Conservation (phyloP, 2,888 invertebrate genomes). For the Microchrysa polita region DNA sequence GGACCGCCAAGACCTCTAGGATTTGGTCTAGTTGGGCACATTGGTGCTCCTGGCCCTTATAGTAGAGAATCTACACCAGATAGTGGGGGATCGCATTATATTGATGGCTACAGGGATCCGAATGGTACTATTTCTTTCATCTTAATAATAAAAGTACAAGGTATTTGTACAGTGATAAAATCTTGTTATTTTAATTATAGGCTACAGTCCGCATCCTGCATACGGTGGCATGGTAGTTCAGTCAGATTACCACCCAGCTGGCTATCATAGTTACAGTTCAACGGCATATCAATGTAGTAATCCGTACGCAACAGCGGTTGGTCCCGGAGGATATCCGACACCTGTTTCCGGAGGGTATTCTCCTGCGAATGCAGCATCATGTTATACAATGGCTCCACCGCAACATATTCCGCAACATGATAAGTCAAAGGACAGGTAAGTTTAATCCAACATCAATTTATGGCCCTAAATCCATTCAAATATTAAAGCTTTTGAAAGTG, state of each 20-base stretch:
- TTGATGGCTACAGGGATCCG: conserved; percentile 87
- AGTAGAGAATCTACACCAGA: conserved; percentile 90
- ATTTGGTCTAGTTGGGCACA: conserved; percentile 67
- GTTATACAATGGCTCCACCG: conserved; percentile 90
- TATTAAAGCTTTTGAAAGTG: conserved; percentile 47
- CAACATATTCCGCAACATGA: conserved; percentile 81
- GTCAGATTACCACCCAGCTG: conserved; percentile 82
- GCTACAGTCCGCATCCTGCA: conserved; percentile 87
- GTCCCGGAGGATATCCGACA: conserved; percentile 71
- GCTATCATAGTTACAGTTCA: conserved; percentile 76
- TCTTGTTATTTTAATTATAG: too few relatives aligned
- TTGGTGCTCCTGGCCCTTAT: conserved; percentile 74
- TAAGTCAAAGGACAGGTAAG: conserved; percentile 69
- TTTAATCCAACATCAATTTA: conserved; percentile 43
- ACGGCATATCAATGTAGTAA: conserved; percentile 69
- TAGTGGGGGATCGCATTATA: conserved; percentile 88
- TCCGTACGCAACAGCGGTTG: conserved; percentile 65
- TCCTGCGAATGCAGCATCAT: conserved; percentile 70
- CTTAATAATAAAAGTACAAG: neutral
- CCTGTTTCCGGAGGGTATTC: conserved; percentile 77
- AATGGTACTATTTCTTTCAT: conserved; percentile 72
- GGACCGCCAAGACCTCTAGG: conserved; percentile 73
- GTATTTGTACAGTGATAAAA: too few relatives aligned
- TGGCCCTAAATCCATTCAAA: conserved; percentile 30
- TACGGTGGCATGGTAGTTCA: conserved; percentile 83